Base-by-base conservation (phyloP, 2,797 vertebrate genomes). In the Anguilla pacifica region DNA sequence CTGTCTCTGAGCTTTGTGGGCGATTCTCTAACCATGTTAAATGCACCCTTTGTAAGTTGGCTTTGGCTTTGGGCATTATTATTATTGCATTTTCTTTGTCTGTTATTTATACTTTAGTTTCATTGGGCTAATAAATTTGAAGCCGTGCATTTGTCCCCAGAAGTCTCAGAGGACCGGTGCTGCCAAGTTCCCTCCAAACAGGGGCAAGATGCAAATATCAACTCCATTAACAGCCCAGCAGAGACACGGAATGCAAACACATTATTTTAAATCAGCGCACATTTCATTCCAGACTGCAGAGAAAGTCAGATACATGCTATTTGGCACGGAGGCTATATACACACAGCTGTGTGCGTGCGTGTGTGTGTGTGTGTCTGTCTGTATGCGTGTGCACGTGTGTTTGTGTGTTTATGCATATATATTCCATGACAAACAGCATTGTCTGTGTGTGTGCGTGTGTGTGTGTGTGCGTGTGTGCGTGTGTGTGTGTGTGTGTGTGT, bases 181-280 rank as follows among this genome's bases (percentile, higher is more conserved):
- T 86, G 67, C 15, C 51, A 74, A 57, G 57, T 43, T 53, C 49
- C 77, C 81, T 70, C 57, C 79, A 53, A 5, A 72, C 61, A 22
- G 84, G n/a, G 19, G 22, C 51, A 59, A 77, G 22, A 77, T 35
- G 31, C 64, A 85, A 51, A 59, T 4, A 86, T 46, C n/a, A 57
- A 64, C 51, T 83, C 90, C 39, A 85, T 89, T 86, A 88, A 90
- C 85, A 88, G 86, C 84, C 51, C 53, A 35, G 13, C 28, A 61
- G 87, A 88, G 87, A 91, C 88, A 88, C 89, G 87, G 90, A 91
- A 91, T 89, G 89, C 87, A 86, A 90, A 88, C 88, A 88, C 53
- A 85, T 85, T 87, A 79, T 61, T 87, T 19, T 83, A 55, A 28
- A 83, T 53, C 22, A 81, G 15, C 25, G 43, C 35, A 43, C 17